Evolutionary conservation across 2,888 invertebrate genomes (phyloP).

Genomic region (Pterostichus niger): DNA sequence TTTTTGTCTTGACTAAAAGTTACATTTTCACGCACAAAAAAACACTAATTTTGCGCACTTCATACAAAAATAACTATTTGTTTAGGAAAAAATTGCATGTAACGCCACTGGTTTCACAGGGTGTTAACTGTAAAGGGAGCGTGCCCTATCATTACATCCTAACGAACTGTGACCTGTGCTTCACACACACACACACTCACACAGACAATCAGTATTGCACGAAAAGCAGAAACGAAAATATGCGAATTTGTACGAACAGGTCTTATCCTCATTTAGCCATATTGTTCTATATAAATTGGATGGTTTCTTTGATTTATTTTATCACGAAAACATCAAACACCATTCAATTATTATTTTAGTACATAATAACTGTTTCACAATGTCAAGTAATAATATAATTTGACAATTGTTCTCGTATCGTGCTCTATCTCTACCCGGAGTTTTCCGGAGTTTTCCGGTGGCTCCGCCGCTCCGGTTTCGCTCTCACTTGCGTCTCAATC

Average conservation of each 20-base stretch:
- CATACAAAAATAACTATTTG: no score
- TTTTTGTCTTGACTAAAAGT: no score
- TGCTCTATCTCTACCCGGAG: background rate
- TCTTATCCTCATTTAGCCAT: background rate
- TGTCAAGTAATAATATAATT: no score
- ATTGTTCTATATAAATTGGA: no score
- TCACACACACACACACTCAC: background rate
- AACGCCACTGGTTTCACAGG: no score
- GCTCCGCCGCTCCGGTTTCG: constrained; percentile 7
- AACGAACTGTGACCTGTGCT: background rate
- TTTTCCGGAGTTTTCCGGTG: background rate
- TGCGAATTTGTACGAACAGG: background rate
- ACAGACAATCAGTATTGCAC: background rate
- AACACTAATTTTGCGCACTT: no score
- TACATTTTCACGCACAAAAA: no score
- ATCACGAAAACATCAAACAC: no score
- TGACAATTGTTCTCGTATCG: background rate
- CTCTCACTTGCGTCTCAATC: background rate
- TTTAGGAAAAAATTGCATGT: no score
- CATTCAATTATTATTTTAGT: no score
- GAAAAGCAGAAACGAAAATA: background rate
- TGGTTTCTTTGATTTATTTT: no score
- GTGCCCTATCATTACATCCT: constrained; percentile 8
- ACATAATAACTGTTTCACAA: no score
- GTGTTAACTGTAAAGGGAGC: background rate